These are phyloP conservation scores for Nephrotoma appendiculata DNA, from an alignment of 2,888 invertebrate species.

Conservation along the genomic window DNA sequence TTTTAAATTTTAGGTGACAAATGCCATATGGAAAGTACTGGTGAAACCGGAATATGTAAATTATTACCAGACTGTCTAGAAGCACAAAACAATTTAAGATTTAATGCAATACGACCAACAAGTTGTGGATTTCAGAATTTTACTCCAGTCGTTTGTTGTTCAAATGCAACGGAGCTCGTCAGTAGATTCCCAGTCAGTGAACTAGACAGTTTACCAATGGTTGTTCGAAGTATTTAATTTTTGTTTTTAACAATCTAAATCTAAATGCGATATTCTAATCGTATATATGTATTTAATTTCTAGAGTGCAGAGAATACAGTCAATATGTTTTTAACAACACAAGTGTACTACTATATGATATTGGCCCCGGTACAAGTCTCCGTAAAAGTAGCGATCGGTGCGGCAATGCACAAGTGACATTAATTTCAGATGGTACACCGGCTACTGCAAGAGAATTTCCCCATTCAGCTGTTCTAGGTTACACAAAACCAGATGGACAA, in stretches of 20 bases:
- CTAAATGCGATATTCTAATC: neutral
- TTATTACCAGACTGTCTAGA: neutral
- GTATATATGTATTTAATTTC: neutral
- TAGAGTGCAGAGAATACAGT: neutral
- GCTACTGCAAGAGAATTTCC: conserved; percentile 21
- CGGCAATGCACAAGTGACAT: neutral
- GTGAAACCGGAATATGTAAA: neutral
- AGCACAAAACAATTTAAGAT: neutral
- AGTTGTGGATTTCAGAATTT: neutral
- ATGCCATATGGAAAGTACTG: neutral
- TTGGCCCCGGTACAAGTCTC: neutral
- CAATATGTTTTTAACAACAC: neutral
- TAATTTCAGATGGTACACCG: neutral
- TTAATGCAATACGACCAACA: neutral
- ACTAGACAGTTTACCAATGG: neutral
- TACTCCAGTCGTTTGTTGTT: neutral
- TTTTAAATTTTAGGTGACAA: neutral
- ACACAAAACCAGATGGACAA: conserved; percentile 7
- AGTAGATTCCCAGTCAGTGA: neutral
- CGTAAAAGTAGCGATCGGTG: neutral
- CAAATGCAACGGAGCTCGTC: neutral
- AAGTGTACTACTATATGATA: neutral
- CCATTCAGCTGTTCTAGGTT: conserved; percentile 19
- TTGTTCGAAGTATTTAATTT: neutral
- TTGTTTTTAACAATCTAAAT: neutral